phyloP scores from a whole-genome alignment of 2,113 vertebrate species.

The Loxodonta africana region DNA sequence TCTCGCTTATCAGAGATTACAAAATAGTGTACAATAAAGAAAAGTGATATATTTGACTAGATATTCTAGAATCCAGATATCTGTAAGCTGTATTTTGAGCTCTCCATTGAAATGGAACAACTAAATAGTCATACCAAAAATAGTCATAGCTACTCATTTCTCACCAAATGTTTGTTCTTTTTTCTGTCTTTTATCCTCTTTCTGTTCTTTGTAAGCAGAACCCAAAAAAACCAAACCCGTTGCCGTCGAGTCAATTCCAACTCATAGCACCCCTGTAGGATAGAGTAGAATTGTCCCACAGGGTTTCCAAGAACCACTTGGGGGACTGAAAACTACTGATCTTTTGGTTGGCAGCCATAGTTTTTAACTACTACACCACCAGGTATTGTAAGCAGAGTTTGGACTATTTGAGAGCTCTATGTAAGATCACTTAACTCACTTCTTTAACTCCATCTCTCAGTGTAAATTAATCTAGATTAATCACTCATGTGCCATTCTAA shows the following conservation, averaged over 20 bases:
- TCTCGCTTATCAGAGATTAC: background rate
- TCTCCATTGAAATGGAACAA: background rate
- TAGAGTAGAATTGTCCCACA: no score
- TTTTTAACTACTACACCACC: no score
- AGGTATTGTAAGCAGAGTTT: background rate
- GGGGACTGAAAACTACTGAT: no score
- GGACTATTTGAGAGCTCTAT: background rate
- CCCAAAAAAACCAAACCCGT: no score
- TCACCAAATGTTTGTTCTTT: background rate
- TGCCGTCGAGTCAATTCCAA: no score
- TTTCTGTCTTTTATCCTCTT: background rate
- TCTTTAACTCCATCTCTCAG: background rate
- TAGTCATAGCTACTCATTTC: background rate
- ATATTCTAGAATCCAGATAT: background rate
- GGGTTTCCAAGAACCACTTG: no score
- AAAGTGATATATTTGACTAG: background rate
- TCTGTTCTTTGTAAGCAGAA: background rate
- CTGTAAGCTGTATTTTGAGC: background rate
- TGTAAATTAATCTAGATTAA: background rate
- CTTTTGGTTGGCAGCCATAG: no score
- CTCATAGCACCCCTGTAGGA: no score
- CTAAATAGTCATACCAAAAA: background rate
- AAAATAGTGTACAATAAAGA: background rate
- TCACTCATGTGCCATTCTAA: background rate
- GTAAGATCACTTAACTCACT: background rate